Evolutionary conservation across 2,888 invertebrate species (phyloP).

Genomic region (Caenorhabditis auriculariae): DNA sequence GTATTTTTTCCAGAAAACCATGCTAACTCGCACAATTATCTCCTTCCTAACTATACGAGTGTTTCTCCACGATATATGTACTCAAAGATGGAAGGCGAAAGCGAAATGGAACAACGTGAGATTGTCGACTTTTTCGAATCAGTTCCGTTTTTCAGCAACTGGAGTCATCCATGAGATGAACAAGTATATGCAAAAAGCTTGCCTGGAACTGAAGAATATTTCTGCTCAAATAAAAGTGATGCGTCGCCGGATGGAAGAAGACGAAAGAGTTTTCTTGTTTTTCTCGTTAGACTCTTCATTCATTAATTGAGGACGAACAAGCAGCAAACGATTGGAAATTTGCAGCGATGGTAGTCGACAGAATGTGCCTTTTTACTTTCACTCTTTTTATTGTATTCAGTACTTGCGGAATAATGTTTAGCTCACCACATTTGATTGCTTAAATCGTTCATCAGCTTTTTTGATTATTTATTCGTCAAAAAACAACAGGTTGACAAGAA

Average conservation of each 20-base stretch:
- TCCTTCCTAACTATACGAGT: not conserved
- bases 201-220: slow-evolving; percentile 47
- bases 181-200: slow-evolving; percentile 49
- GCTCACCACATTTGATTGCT: slow-evolving; percentile 52
- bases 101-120: too few species aligned
- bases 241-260: slow-evolving; percentile 47
- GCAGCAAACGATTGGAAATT: slow-evolving; percentile 61
- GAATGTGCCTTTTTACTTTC: slow-evolving; percentile 55
- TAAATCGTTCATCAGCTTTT: slow-evolving; percentile 8
- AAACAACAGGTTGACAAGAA: not conserved
- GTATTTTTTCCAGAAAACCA: slow-evolving; percentile 19
- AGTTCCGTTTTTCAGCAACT: not conserved
- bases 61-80: not conserved
- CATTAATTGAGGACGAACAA: slow-evolving; percentile 47
- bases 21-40: slow-evolving; percentile 22
- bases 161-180: slow-evolving; percentile 27
- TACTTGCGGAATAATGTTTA: slow-evolving; percentile 57
- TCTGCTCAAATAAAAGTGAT: slow-evolving; percentile 43
- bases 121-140: too few species aligned
- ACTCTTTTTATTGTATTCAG: slow-evolving; percentile 55
- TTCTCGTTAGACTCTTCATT: slow-evolving; percentile 1
- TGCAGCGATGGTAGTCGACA: slow-evolving; percentile 57
- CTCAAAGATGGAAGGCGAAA: too few species aligned
- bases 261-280: slow-evolving; percentile 36
- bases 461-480: not conserved